These are phyloP conservation scores for Dipodomys spectabilis DNA, from an alignment of 2,113 vertebrate species.

Conservation along the genomic window DNA sequence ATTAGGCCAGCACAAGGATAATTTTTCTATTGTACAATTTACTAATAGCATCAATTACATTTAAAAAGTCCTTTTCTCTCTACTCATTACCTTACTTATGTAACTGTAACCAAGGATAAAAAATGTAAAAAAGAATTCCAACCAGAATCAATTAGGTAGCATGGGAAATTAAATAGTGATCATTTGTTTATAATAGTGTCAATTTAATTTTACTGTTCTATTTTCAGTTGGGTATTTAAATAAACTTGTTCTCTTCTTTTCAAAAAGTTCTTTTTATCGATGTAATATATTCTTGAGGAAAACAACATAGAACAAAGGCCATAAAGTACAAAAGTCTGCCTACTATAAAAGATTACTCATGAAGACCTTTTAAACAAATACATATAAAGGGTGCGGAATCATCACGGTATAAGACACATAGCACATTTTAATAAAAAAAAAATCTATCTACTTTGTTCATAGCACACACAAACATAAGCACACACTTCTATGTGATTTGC, in stretches of 20 bases:
- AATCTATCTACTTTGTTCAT: not conserved
- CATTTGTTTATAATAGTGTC: not conserved
- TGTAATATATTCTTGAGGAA: not conserved
- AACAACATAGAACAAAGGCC: not conserved
- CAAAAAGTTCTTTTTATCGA: not conserved
- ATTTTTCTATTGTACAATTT: not conserved
- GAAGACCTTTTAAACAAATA: not conserved
- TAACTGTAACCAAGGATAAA: too few relatives aligned
- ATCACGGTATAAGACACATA: not conserved
- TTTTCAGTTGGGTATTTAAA: not conserved
- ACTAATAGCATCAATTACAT: not conserved
- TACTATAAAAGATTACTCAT: not conserved
- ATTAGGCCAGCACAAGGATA: not conserved
- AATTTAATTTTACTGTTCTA: not conserved
- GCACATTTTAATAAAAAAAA: not conserved
- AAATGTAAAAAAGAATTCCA: not conserved
- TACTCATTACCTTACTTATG: too few relatives aligned
- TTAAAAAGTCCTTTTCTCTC: not conserved
- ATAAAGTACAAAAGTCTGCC: not conserved
- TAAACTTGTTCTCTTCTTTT: not conserved
- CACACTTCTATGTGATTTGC: not conserved
- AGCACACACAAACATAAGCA: not conserved
- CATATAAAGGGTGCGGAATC: not conserved
- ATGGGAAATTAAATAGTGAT: not conserved
- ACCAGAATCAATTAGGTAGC: not conserved